Conservation (phyloP, 2,797 vertebrate genomes). For the Prionace glauca region DNA sequence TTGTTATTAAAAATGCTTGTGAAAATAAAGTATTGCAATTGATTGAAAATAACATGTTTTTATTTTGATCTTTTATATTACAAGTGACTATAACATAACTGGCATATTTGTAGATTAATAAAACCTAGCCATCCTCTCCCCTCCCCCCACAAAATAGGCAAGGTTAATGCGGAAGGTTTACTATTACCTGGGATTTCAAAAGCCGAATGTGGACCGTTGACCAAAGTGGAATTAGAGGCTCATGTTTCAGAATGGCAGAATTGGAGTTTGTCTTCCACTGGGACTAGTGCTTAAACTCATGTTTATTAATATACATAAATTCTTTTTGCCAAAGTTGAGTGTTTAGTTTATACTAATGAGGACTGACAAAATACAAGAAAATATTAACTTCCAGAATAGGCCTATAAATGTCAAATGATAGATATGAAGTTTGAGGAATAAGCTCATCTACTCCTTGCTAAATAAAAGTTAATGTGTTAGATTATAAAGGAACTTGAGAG, state of each 20-base stretch:
- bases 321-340: background rate
- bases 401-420: background rate
- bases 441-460: background rate
- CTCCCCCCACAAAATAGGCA: background rate
- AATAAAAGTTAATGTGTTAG: background rate
- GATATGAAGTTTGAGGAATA: background rate
- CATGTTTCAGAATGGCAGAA: background rate
- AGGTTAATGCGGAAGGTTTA: background rate
- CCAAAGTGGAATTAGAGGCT: background rate
- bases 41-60: background rate
- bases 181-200: background rate
- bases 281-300: background rate
- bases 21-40: constrained; percentile 34
- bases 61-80: background rate
- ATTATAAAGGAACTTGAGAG: background rate
- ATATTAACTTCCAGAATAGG: background rate
- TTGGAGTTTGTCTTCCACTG: background rate
- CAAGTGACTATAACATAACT: background rate
- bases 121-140: background rate
- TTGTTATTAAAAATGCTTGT: constrained; percentile 36
- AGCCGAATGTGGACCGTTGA: background rate
- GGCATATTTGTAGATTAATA: background rate
- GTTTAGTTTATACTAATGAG: background rate
- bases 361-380: background rate
- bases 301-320: background rate